These are phyloP conservation scores for Corythoichthys intestinalis DNA, from an alignment of 2,113 vertebrate species.

Conservation along the genomic window DNA sequence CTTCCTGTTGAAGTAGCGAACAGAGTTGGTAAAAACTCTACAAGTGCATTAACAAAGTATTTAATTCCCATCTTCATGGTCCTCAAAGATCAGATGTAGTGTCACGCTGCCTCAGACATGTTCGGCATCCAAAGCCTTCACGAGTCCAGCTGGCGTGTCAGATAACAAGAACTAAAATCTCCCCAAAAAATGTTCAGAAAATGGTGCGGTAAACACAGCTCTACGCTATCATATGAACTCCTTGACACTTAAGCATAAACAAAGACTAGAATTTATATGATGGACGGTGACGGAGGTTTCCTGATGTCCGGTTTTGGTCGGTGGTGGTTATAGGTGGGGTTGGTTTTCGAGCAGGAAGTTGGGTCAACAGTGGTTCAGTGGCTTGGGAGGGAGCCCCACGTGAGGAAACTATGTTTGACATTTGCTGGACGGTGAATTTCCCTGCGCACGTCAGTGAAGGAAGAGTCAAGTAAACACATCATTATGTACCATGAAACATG, in stretches of 20 bases:
- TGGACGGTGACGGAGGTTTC: constrained; percentile 46
- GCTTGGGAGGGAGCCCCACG: constrained; percentile 20
- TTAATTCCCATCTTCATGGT: background rate
- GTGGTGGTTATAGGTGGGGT: constrained; percentile 26
- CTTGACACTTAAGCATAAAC: background rate
- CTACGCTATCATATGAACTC: background rate
- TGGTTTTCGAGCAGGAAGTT: constrained; percentile 43
- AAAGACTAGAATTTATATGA: constrained; percentile 18
- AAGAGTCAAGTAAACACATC: constrained; percentile 5
- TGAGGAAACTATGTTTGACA: constrained; percentile 49
- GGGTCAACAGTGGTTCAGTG: constrained; percentile 38
- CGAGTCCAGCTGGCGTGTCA: constrained; percentile 12
- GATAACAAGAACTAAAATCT: constrained; percentile 22
- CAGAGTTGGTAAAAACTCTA: background rate
- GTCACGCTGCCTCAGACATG: background rate
- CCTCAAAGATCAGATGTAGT: background rate
- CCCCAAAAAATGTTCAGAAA: constrained; percentile 3
- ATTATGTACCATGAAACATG: too few relatives aligned
- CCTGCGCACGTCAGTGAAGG: constrained; percentile 1
- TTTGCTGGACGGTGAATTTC: constrained; percentile 24
- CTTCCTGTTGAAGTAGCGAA: background rate
- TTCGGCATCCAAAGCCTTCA: background rate
- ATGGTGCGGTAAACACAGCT: background rate
- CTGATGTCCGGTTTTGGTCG: constrained; percentile 50
- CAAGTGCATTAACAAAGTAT: background rate